These are phyloP conservation scores for Blennius ocellaris DNA, from an alignment of 2,113 vertebrate species.

Conservation along the genomic window DNA sequence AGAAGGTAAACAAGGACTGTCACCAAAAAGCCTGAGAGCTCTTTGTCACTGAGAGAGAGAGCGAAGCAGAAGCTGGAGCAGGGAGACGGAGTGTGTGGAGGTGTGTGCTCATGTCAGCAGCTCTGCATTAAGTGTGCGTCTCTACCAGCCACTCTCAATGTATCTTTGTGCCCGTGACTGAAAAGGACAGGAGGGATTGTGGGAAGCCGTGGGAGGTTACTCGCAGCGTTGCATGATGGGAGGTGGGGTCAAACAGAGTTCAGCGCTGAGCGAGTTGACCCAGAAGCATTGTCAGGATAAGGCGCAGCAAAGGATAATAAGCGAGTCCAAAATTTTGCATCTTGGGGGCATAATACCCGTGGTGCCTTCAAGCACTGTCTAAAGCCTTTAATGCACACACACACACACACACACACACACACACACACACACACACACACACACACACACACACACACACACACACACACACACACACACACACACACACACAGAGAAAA, in stretches of 20 bases:
- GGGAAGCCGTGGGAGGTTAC: constrained; percentile 57
- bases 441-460: constrained; percentile 1
- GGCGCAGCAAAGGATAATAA: constrained; percentile 39
- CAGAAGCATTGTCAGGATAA: constrained; percentile 59
- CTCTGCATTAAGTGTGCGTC: constrained; percentile 26
- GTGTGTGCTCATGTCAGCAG: constrained; percentile 51
- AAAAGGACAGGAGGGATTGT: constrained; percentile 49
- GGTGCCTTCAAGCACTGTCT: constrained; percentile 41
- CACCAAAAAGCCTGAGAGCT: constrained; percentile 62
- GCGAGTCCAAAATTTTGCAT: constrained; percentile 53
- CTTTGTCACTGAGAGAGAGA: constrained; percentile 74
- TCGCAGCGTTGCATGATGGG: constrained; percentile 65
- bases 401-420: too few relatives aligned
- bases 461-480: constrained; percentile 32
- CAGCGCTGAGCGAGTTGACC: constrained; percentile 54
- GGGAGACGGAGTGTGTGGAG: constrained; percentile 22
- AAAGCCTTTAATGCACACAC: too few relatives aligned
- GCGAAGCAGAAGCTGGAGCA: constrained; percentile 11
- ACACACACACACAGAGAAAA: constrained; percentile 29
- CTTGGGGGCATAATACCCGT: constrained; percentile 45
- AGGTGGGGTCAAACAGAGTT: constrained; percentile 82
- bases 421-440: too few relatives aligned
- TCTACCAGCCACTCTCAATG: constrained; percentile 34
- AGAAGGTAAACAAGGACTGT: constrained; percentile 64
- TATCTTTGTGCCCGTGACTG: constrained; percentile 38